These are phyloP conservation scores for Lytechinus variegatus DNA, from an alignment of 35 echinoderm and acorn worm species.

Conservation along the genomic window DNA sequence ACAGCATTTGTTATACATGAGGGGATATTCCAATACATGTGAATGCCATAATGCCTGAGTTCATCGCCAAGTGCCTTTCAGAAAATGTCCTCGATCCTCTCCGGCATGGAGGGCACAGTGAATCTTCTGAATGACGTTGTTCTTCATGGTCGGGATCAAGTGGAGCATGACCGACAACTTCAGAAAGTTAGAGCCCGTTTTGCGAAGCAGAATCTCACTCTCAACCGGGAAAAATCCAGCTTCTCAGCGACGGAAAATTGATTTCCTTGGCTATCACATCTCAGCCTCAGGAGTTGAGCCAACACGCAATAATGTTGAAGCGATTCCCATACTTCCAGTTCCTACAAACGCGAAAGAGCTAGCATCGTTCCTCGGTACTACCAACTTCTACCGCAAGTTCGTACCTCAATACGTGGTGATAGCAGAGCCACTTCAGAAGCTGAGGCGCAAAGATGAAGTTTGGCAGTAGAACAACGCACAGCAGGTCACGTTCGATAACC, in stretches of 20 bases:
- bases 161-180: neutral
- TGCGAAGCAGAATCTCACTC: slow-evolving; percentile 8
- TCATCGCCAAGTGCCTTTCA: slow-evolving; percentile 46
- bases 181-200: neutral
- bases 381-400: slow-evolving; percentile 60
- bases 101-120: neutral
- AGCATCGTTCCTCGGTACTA: slow-evolving; percentile 46
- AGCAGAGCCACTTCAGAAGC: slow-evolving; percentile 44
- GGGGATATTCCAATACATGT: slow-evolving; percentile 31
- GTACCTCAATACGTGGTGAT: slow-evolving; percentile 52
- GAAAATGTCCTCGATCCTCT: slow-evolving; percentile 18
- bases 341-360: slow-evolving; percentile 55
- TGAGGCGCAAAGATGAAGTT: neutral
- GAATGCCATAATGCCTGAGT: slow-evolving; percentile 28
- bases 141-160: neutral
- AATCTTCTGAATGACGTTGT: slow-evolving; percentile 48
- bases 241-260: slow-evolving; percentile 29
- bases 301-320: neutral
- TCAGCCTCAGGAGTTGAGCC: slow-evolving; percentile 20
- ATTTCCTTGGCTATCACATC: slow-evolving; percentile 52
- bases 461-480: slow-evolving; percentile 43
- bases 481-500: slow-evolving; percentile 8
- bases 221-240: slow-evolving; percentile 60
- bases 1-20: slow-evolving; percentile 58
- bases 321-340: neutral